Base-by-base conservation (phyloP, 2,113 vertebrate genomes). In the Illadopsis cleaveri region DNA sequence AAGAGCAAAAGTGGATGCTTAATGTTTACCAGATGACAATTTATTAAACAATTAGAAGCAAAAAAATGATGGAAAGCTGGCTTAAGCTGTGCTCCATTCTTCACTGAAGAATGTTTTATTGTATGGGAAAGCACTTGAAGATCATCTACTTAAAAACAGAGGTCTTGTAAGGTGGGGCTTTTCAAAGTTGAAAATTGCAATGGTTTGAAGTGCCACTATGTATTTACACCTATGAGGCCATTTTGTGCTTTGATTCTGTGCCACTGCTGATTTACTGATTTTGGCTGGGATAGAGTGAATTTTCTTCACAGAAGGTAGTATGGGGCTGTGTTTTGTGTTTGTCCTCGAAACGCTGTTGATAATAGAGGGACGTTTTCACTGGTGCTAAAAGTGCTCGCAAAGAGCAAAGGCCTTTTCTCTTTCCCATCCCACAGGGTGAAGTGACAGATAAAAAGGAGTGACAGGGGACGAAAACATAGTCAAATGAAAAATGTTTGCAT, bases 11-110 rank as follows among this genome's bases (percentile, higher is more conserved):
- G 44, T 76, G 10, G 17, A 93, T 86, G 56, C n/a, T 45, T 82
- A 60, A 86, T 86, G 4, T 95, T 96, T 96, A 93, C 64, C 70
- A 93, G 53, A 89, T 70, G 38, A 86, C 86, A 89, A 92, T 93
- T 85, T 72, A 44, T 93, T 90, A 87, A 95, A 47, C 23, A 80
- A 90, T 90, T 94, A 91, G 23, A 91, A 71, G 57, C 1, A 78
- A 85, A 76, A 56, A 81, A 76, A 18, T 68, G 27, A 89, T 82
- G 64, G 56, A 85, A 96, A 96, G 6, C 56, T 93, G 89, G 57
- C 57, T 84, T 4, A 2, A 28, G 7, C 80, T 61, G 13, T 72
- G 50, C 30, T 76, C n/a, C 45, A 37, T 82, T 92, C 47, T 89
- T 57, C 70, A 54, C 47, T 73, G 45, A 76, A 77, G 17, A 50